These are phyloP conservation scores for Trematomus loennbergii DNA, from an alignment of 2,113 vertebrate genomes.

Conservation along the genomic window DNA sequence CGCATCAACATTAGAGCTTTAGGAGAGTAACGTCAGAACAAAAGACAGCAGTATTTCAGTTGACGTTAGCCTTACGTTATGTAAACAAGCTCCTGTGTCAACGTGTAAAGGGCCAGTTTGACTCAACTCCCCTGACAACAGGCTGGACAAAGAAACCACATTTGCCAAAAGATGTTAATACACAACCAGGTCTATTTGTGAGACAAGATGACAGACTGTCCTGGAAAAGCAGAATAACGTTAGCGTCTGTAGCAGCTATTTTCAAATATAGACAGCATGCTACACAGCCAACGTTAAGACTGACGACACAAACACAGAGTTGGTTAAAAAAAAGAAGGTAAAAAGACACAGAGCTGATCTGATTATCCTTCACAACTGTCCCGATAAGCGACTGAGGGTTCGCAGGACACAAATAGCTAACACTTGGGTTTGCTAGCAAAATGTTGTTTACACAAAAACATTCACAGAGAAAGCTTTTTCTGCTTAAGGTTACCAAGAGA, in stretches of 20 bases:
- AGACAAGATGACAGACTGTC: conserved; percentile 52
- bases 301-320: conserved; percentile 8
- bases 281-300: conserved; percentile 39
- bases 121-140: conserved; percentile 53
- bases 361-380: conserved; percentile 58
- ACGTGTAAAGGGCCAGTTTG: conserved; percentile 57
- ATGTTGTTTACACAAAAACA: conserved; percentile 81
- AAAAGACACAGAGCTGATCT: conserved; percentile 23
- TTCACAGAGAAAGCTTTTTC: conserved; percentile 61
- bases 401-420: conserved; percentile 72
- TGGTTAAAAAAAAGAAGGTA: conserved; percentile 16
- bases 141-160: conserved; percentile 59
- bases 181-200: conserved; percentile 23
- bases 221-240: conserved; percentile 38
- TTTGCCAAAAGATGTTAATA: conserved; percentile 19
- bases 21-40: conserved; percentile 54
- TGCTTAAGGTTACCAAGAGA: conserved; percentile 13
- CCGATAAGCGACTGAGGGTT: conserved; percentile 50
- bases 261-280: conserved; percentile 24
- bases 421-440: conserved; percentile 79
- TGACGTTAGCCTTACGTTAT: conserved; percentile 75
- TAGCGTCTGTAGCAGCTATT: conserved; percentile 46
- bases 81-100: conserved; percentile 78
- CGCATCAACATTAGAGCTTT: conserved; percentile 33
- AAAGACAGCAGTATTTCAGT: conserved; percentile 71